A percentile compares a stretch with the other conserved stretches of the same genome.
Evolutionary conservation across 1,140 invertebrate species (phyloP).

Genomic region (Sinella curviseta): DNA sequence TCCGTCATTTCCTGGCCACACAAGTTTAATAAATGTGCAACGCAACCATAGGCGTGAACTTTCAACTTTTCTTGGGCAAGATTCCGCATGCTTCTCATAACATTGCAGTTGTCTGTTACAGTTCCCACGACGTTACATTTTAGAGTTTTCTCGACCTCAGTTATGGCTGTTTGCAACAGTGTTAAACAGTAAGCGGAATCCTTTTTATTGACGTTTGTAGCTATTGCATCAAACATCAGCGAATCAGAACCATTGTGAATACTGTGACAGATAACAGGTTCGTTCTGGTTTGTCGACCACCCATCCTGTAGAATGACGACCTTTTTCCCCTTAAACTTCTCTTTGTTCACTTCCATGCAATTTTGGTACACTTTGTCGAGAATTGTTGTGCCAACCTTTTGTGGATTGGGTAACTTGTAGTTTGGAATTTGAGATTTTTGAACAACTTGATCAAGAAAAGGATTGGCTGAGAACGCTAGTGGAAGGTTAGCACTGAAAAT

Average conservation of each 20-base stretch:
- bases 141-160: neutral
- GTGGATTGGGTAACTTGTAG: neutral
- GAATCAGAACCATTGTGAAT: neutral
- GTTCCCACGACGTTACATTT: neutral
- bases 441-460: neutral
- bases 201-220: neutral
- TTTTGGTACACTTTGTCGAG: neutral
- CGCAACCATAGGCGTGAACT: slow-evolving; percentile 22
- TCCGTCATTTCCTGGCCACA: slow-evolving; percentile 7
- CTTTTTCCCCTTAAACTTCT: neutral
- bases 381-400: neutral
- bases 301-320: slow-evolving; percentile 35
- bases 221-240: slow-evolving; percentile 1
- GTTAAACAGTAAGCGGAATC: slow-evolving; percentile 16
- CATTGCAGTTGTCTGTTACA: slow-evolving; percentile 29
- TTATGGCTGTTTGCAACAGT: slow-evolving; percentile 13
- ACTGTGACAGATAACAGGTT: slow-evolving; percentile 27
- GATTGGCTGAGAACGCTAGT: neutral
- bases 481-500: neutral
- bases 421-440: neutral
- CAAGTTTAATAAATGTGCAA: slow-evolving; percentile 25
- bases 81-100: slow-evolving; percentile 9
- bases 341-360: neutral
- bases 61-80: neutral
- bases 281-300: slow-evolving; percentile 28